Evolutionary conservation across 2,888 invertebrate genomes (phyloP), one percentile per base, ranked within the genome.

Genomic region (Epiblema foenella): DNA sequence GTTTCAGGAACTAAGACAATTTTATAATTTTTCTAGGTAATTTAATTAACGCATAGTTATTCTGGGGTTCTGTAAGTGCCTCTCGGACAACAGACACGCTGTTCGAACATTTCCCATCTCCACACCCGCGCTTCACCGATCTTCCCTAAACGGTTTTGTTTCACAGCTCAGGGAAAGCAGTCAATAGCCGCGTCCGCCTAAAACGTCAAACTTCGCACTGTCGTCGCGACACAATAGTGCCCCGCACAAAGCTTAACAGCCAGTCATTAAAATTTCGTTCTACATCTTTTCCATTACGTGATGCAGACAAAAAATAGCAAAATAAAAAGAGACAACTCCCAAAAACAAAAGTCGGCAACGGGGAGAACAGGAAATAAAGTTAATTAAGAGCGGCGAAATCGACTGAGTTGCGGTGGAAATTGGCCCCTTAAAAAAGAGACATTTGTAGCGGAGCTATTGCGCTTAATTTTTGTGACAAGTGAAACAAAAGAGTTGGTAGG

Each of bases 391-490:
- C 91, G 87, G 90, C 89, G 90, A 92, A 93, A 93, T 93, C 93
- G 93, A 92, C 93, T 92, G 92, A 91, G 92, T 88, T 91, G 92
- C 91, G 91, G 93, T 92, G 91, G 89, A 93, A 93, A 93, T 93
- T 93, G 91, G 91, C 87, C 90, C 89, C 87, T 91, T 93, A 91
- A 93, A 93, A 92, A 91, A 89, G 91, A 91, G 90, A 91, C 91
- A 92, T 93, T 93, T 93, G 93, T 93, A 91, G 91, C 90, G 81
- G 83, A 89, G 90, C 89, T 90, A 91, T 91, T 92, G 91, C 91
- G 91, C 90, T 92, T 93, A 93, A 93, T 93, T 93, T 93, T 92
- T 92, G 93, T 90, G 93, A 93, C 93, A 92, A 93, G 92, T 91
- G 91, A 93, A 93, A 93, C 93, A 93, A 93, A 91, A 93, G 92